Conservation (phyloP, 2,113 vertebrate genomes). For the Craseonycteris thonglongyai region DNA sequence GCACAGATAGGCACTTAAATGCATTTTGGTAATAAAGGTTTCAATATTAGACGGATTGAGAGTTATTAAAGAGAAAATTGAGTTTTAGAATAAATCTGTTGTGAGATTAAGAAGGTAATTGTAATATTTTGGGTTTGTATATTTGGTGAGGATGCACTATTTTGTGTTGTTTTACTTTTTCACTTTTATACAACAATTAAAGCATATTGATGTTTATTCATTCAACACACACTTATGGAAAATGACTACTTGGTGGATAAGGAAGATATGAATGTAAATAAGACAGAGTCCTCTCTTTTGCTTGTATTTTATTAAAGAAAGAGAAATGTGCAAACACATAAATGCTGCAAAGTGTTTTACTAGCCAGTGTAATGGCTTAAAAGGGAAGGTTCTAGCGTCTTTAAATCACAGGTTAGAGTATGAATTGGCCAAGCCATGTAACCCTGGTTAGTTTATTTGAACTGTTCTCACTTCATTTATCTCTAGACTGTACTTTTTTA, state of each 20-base stretch:
- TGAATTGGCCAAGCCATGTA: not conserved
- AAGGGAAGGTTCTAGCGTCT: not conserved
- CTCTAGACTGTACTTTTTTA: not conserved
- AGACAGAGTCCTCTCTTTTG: not conserved
- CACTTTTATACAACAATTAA: not conserved
- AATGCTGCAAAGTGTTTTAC: not conserved
- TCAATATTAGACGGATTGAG: constrained; percentile 55
- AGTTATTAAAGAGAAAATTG: constrained; percentile 54
- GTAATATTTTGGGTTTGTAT: not conserved
- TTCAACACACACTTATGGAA: not conserved
- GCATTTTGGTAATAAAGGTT: constrained; percentile 57
- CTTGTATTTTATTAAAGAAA: not conserved
- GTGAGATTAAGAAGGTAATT: constrained; percentile 32
- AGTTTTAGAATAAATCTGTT: constrained; percentile 57
- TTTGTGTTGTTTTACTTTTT: not conserved
- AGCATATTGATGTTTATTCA: not conserved
- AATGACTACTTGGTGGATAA: not conserved
- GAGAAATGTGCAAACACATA: not conserved
- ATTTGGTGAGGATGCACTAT: not conserved
- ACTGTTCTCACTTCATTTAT: not conserved
- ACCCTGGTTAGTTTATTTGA: not conserved
- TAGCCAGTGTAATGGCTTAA: not conserved
- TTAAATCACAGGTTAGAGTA: not conserved
- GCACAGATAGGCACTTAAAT: constrained; percentile 54
- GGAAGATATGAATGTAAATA: not conserved